Conservation (phyloP, 92 coral and sea anemone species). For the Actinernus sp. region DNA sequence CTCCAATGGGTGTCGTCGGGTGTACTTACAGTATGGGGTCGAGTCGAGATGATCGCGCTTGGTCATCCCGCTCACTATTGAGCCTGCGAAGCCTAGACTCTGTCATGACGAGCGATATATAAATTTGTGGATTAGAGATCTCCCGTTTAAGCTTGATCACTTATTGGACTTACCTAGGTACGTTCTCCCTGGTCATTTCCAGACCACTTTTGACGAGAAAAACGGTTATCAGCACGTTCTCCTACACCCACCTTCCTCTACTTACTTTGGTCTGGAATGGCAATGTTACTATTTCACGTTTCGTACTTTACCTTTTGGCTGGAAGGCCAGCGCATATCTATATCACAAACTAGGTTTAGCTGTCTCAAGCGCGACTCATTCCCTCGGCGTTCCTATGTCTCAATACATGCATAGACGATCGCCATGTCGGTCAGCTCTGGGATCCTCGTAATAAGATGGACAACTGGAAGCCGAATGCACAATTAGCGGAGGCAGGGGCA, state of each 20-base stretch:
- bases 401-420: too few relatives aligned
- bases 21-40: conserved; percentile 20
- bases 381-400: too few relatives aligned
- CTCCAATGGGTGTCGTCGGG: conserved; percentile 15
- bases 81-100: conserved; percentile 17
- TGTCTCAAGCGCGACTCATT: too few relatives aligned
- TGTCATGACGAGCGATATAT: conserved; percentile 24
- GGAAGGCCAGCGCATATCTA: conserved; percentile 24
- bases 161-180: too few relatives aligned
- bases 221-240: conserved; percentile 41
- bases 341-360: conserved; percentile 43
- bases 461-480: conserved; percentile 35
- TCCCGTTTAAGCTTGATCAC: too few relatives aligned
- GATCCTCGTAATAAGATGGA: conserved; percentile 8
- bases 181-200: too few relatives aligned
- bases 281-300: too few relatives aligned
- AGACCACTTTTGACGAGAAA: too few relatives aligned
- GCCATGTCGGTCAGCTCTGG: too few relatives aligned
- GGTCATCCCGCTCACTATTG: conserved; percentile 5
- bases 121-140: conserved; percentile 37
- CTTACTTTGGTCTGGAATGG: conserved; percentile 46
- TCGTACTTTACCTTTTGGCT: conserved; percentile 27
- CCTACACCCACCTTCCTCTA: conserved; percentile 19
- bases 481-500: too few relatives aligned
- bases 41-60: conserved; percentile 2